phyloP scores from a whole-genome alignment of 2,113 vertebrate genomes.

The Neopipo cinnamomea region DNA sequence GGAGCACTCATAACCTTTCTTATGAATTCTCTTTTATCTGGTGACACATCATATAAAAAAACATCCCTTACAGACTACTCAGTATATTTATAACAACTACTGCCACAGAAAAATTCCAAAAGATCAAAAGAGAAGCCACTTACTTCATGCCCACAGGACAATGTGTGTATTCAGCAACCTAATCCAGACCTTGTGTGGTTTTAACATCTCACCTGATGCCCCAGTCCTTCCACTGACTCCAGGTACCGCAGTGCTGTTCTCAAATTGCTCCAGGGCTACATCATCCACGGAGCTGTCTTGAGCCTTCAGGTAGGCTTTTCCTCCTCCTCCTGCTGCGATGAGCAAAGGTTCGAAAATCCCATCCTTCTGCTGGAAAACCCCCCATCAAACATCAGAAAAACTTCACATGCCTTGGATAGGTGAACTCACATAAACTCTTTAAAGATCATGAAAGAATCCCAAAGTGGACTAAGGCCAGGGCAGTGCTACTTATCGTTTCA shows the following conservation, averaged over 20 bases:
- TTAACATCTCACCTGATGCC: conserved; percentile 48
- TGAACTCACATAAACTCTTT: background rate
- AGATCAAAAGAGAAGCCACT: background rate
- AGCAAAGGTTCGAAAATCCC: conserved; percentile 81
- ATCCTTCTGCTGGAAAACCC: conserved; percentile 75
- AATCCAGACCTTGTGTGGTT: background rate
- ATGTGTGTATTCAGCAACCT: background rate
- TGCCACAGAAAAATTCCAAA: background rate
- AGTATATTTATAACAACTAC: background rate
- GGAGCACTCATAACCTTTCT: background rate
- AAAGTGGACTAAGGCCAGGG: background rate
- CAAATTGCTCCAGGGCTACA: conserved; percentile 78
- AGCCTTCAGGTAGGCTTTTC: conserved; percentile 86
- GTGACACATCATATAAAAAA: background rate
- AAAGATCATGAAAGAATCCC: background rate
- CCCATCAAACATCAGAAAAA: conserved; percentile 58
- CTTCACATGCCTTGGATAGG: background rate
- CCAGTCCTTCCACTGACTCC: conserved; percentile 80
- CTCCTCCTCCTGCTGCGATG: conserved; percentile 89
- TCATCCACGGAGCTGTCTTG: conserved; percentile 72
- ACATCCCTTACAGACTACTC: background rate
- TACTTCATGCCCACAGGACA: background rate
- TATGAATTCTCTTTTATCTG: background rate
- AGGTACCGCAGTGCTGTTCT: conserved; percentile 76
- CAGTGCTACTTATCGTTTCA: background rate